Conservation (phyloP, 2,113 vertebrate species). For the Lipophrys pholis region DNA sequence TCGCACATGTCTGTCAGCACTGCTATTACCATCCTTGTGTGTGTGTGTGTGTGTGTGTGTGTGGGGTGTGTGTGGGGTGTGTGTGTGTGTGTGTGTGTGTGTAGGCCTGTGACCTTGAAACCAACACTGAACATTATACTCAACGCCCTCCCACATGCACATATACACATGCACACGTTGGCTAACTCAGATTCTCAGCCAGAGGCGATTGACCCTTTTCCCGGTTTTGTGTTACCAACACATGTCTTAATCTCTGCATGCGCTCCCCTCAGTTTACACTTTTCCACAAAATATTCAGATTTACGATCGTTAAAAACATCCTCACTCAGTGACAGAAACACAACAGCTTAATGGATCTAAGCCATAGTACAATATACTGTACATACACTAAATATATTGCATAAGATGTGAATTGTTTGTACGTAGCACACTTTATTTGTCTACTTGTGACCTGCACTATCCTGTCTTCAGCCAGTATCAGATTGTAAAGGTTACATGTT, state of each 20-base stretch:
- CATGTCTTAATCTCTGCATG: conserved; percentile 21
- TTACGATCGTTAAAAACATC: too few species aligned
- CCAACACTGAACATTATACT: conserved; percentile 85
- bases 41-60: conserved; percentile 19
- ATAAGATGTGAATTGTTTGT: too few species aligned
- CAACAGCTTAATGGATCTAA: too few species aligned
- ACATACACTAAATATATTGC: too few species aligned
- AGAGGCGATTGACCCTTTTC: conserved; percentile 47
- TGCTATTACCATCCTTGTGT: conserved; percentile 92
- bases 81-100: conserved; percentile 23
- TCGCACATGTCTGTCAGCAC: conserved; percentile 93
- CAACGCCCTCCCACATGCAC: conserved; percentile 71
- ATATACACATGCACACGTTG: conserved; percentile 54
- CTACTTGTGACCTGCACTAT: too few species aligned
- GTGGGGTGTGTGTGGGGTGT: conserved; percentile 32
- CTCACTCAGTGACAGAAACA: too few species aligned
- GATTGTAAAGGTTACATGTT: too few species aligned
- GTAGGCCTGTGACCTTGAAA: conserved; percentile 89
- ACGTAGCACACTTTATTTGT: too few species aligned
- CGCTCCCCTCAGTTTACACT: neutral
- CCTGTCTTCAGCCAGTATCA: too few species aligned
- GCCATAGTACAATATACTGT: too few species aligned
- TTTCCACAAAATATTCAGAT: too few species aligned
- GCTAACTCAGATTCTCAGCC: conserved; percentile 58
- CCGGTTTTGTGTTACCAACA: conserved; percentile 39